These are phyloP conservation scores for Bicyclus anynana DNA, from an alignment of 1,140 invertebrate species.

Conservation along the genomic window DNA sequence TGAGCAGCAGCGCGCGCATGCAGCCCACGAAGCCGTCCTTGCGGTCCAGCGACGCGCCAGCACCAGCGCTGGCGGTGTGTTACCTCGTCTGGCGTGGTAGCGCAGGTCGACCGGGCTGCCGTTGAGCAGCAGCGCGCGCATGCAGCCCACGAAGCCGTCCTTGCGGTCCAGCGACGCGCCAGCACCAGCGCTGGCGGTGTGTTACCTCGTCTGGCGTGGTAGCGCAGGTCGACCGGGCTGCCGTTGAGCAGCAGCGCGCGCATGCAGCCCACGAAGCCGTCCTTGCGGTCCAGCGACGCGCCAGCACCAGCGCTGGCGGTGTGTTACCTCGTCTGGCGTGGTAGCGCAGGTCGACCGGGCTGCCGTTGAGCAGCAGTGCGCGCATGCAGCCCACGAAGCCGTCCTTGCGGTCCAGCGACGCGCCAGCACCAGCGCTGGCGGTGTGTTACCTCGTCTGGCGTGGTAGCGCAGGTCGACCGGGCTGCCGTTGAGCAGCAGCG, in stretches of 20 bases:
- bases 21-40: constrained; percentile 71
- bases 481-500: constrained; percentile 93
- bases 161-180: constrained; percentile 68
- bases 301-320: constrained; percentile 90
- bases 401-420: constrained; percentile 90
- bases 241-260: constrained; percentile 95
- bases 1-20: constrained; percentile 93
- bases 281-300: constrained; percentile 72
- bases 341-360: constrained; percentile 87
- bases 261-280: constrained; percentile 97
- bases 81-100: constrained; percentile 80
- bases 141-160: constrained; percentile 76
- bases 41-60: constrained; percentile 84
- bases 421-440: constrained; percentile 88
- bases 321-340: constrained; percentile 81
- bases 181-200: constrained; percentile 89
- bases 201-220: constrained; percentile 79
- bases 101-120: constrained; percentile 90
- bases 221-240: constrained; percentile 86
- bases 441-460: constrained; percentile 85
- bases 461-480: constrained; percentile 87
- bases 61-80: constrained; percentile 87
- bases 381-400: constrained; percentile 97
- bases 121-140: constrained; percentile 94
- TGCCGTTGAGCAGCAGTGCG: constrained; percentile 94